Evolutionary conservation across 2,797 vertebrate genomes (phyloP).

Genomic region (Schizopygopsis malacanthus): DNA sequence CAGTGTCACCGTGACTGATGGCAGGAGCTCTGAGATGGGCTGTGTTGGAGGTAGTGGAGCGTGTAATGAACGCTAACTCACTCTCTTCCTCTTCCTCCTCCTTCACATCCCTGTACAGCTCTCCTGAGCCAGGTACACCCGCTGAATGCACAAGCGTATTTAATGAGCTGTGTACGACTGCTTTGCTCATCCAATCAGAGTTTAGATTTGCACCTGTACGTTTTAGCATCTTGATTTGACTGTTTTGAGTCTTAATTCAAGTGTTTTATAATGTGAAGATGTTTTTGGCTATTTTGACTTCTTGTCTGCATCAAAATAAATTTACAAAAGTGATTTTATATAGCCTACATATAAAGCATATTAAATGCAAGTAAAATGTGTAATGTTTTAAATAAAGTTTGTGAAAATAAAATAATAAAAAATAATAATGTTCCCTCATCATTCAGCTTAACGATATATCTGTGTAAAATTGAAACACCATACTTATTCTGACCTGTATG

Average conservation of each 20-base stretch:
- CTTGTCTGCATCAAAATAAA: not conserved
- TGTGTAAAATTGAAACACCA: not conserved
- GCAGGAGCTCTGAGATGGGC: slow-evolving; percentile 43
- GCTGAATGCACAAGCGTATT: slow-evolving; percentile 34
- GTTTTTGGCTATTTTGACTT: not conserved
- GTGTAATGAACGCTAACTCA: slow-evolving; percentile 78
- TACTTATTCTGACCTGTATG: no score
- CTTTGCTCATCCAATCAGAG: slow-evolving; percentile 7
- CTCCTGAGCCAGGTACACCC: slow-evolving; percentile 43
- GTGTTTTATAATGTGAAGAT: not conserved
- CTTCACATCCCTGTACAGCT: slow-evolving; percentile 44
- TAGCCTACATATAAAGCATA: not conserved
- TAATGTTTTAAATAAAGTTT: no score
- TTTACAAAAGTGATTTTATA: not conserved
- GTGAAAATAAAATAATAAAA: not conserved
- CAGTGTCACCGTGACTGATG: slow-evolving; percentile 53
- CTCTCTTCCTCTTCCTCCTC: slow-evolving; percentile 25
- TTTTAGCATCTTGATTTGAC: not conserved
- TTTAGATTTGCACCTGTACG: not conserved
- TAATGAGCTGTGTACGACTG: slow-evolving; percentile 20
- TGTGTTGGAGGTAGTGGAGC: slow-evolving; percentile 73
- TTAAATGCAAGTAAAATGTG: not conserved
- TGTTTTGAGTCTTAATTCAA: not conserved
- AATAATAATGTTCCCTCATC: not conserved
- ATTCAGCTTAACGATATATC: not conserved